Conservation (phyloP, 2,888 invertebrate genomes). For the Mesochorus sp. region DNA sequence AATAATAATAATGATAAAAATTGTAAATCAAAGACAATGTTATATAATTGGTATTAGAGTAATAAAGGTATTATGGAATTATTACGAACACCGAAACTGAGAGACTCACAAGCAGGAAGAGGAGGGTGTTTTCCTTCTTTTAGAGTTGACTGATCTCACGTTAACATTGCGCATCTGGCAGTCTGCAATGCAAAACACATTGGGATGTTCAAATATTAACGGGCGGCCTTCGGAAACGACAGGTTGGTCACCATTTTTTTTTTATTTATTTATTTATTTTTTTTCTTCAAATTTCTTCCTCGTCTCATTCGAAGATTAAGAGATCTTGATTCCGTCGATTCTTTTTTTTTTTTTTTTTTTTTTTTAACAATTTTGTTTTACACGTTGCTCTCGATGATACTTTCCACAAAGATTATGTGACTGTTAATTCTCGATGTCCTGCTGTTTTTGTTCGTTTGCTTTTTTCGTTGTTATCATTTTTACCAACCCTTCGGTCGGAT, state of each 20-base stretch:
- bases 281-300: slow-evolving; percentile 39
- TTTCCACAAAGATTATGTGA: background rate
- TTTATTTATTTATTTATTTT: slow-evolving; percentile 49
- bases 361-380: too few species aligned
- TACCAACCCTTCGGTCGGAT: slow-evolving; percentile 7
- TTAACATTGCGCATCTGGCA: slow-evolving; percentile 90
- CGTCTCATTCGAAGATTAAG: slow-evolving; percentile 24
- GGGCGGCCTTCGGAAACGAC: slow-evolving; percentile 76
- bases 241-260: slow-evolving; percentile 63
- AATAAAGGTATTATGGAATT: slow-evolving; percentile 75
- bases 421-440: slow-evolving; percentile 19
- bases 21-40: slow-evolving; percentile 55
- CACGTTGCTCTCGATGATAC: slow-evolving; percentile 16
- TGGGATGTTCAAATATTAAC: slow-evolving; percentile 77
- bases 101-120: slow-evolving; percentile 88
- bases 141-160: slow-evolving; percentile 88
- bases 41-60: slow-evolving; percentile 65
- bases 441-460: too few species aligned
- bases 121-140: slow-evolving; percentile 87
- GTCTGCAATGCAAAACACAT: slow-evolving; percentile 89
- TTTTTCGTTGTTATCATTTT: slow-evolving; percentile 1
- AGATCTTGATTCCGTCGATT: background rate
- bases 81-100: slow-evolving; percentile 83
- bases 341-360: slow-evolving; percentile 22
- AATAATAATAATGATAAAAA: background rate